Evolutionary conservation across 2,797 vertebrate genomes (phyloP), one percentile per base, ranked within the genome.

Genomic region (Siniperca scherzeri): DNA sequence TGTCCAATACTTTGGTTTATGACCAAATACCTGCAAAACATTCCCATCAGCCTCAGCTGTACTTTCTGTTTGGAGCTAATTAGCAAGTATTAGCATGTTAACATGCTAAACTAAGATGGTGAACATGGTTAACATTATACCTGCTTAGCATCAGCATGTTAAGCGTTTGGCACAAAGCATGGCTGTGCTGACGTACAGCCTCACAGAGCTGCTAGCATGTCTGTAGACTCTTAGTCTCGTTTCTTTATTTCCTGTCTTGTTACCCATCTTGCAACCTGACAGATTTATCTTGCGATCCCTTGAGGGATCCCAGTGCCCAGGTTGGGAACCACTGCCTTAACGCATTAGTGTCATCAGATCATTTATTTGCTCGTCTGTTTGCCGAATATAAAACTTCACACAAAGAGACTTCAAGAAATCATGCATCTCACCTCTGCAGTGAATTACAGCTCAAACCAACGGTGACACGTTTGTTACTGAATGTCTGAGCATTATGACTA

Each of bases 401-500:
- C 1, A 61, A 36, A 17, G 9, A 36, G 40, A 46, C 14, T 12
- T 56, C 4, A 5, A 0, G 6, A 61, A 61, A 16, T 27, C 9
- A 19, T 19, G 25, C 9, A n/a, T 53, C 46, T 68, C 14, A 25
- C 17, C 4, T 42, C 50, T 27, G 11, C 13, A 44, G 12, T 44
- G 13, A 17, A 50, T 19, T 50, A 19, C 48, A 50, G 48, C 19
- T 50, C 22, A n/a, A 55, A 55, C 27, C 36, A 27, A 72, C 64
- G 16, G 38, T 2, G 25, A 62, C 60, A 33, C 7, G 2, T 59
- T 68, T 70, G 60, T 67, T 55, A 13, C 21, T 22, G 48, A 56
- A 40, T 42, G 38, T 72, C 55, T 59, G 56, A 81, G 74, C 56
- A 22, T 36, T 59, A 16, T 1, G 50, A 62, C 13, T 66, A n/a